phyloP scores from a whole-genome alignment of 2,888 invertebrate species.

The Athetis lepigone region DNA sequence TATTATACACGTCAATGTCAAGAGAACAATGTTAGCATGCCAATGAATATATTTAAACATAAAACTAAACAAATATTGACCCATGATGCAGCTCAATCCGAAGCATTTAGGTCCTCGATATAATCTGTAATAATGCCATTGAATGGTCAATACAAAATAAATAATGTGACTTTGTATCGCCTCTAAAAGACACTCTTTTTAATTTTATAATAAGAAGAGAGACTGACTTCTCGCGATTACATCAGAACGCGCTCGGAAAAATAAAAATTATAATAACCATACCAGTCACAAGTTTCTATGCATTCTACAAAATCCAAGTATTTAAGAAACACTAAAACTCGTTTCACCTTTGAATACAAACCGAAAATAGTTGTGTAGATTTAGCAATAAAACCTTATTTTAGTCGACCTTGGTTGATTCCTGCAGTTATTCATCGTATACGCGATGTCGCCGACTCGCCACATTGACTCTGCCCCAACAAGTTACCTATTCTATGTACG shows the following conservation, averaged over 20 bases:
- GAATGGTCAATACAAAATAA: no score
- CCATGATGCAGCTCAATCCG: no score
- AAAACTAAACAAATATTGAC: no score
- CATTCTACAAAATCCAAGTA: background rate
- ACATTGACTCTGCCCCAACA: slow-evolving; percentile 54
- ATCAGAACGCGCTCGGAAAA: background rate
- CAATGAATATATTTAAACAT: no score
- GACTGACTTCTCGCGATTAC: no score
- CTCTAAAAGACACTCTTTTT: no score
- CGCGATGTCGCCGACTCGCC: slow-evolving; percentile 77
- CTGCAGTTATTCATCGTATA: slow-evolving; percentile 74
- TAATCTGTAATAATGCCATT: no score
- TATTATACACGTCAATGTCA: no score
- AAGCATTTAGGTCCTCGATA: no score
- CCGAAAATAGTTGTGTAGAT: slow-evolving; percentile 71
- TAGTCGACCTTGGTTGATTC: slow-evolving; percentile 75
- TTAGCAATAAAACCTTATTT: slow-evolving; percentile 74
- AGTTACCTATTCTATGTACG: slow-evolving; percentile 56
- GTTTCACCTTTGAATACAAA: slow-evolving; percentile 40
- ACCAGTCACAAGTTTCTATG: background rate
- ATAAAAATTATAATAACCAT: background rate
- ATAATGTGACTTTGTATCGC: no score
- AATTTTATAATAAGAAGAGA: no score
- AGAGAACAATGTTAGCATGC: no score
- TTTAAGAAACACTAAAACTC: slow-evolving; percentile 21